Evolutionary conservation across 53 echinoderm and acorn worm genomes (phyloP).

Genomic region (Paelopatides confundens): DNA sequence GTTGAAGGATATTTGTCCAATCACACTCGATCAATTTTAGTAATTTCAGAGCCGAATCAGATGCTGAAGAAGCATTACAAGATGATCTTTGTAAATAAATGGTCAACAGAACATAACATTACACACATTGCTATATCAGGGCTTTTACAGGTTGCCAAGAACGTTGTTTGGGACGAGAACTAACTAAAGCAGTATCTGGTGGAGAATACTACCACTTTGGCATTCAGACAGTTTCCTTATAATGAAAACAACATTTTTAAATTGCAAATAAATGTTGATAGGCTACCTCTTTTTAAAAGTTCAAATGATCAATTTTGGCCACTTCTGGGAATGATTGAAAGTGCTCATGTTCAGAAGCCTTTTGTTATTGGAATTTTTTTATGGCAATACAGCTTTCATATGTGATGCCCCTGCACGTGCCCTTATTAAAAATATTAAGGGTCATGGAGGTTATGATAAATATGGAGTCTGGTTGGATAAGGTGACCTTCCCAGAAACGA

Average conservation of each 20-base stretch:
- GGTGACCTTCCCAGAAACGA: neutral
- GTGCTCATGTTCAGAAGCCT: neutral
- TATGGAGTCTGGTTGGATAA: slow-evolving; percentile 17
- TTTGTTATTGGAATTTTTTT: slow-evolving; percentile 1
- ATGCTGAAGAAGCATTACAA: too few species aligned
- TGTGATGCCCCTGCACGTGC: slow-evolving; percentile 71
- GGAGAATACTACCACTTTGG: slow-evolving; percentile 72
- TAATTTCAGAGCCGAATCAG: too few species aligned
- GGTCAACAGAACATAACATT: neutral
- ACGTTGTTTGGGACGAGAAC: neutral
- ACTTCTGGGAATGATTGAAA: slow-evolving; percentile 35
- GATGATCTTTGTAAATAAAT: too few species aligned
- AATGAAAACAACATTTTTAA: neutral
- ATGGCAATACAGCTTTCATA: slow-evolving; percentile 31
- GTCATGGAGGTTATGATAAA: slow-evolving; percentile 53
- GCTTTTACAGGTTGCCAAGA: neutral
- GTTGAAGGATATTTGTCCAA: too few species aligned
- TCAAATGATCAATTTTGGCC: slow-evolving; percentile 61
- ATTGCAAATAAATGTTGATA: slow-evolving; percentile 60
- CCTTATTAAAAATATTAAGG: slow-evolving; percentile 47
- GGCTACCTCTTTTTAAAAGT: slow-evolving; percentile 58
- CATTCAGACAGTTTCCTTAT: neutral
- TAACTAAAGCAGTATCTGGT: slow-evolving; percentile 52
- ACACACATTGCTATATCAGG: neutral
- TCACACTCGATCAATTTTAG: too few species aligned